A percentile compares a stretch with the other conserved stretches of the same genome.
These are phyloP conservation scores for Epinephelus malabaricus DNA, from an alignment of 2,797 vertebrate genomes.

Conservation along the genomic window DNA sequence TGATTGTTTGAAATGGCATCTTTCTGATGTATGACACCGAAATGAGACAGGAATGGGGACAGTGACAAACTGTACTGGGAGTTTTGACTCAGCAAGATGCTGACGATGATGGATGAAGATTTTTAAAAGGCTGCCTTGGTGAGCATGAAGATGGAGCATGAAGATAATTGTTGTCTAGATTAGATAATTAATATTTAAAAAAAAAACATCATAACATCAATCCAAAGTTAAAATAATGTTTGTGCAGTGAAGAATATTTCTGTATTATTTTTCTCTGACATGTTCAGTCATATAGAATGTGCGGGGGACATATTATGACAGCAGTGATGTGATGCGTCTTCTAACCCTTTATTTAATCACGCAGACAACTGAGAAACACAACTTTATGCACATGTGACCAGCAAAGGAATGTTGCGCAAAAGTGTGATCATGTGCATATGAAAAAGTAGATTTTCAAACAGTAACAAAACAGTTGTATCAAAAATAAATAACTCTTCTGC, in stretches of 20 bases:
- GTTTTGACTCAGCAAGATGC: conserved; percentile 42
- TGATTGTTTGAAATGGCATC: conserved; percentile 6
- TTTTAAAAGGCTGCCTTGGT: conserved; percentile 28
- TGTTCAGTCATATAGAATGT: not conserved
- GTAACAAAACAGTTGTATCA: not conserved
- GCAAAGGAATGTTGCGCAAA: too few species aligned
- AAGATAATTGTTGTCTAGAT: conserved; percentile 37
- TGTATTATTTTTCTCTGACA: not conserved
- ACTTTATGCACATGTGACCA: not conserved
- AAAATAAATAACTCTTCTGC: not conserved
- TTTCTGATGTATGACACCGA: not conserved
- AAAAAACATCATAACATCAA: conserved; percentile 9
- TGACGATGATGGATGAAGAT: conserved; percentile 53
- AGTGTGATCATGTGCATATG: not conserved
- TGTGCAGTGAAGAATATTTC: not conserved
- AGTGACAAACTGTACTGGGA: conserved; percentile 22
- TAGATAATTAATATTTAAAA: conserved; percentile 44
- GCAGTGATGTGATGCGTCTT: not conserved
- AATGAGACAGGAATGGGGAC: not conserved
- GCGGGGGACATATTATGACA: not conserved
- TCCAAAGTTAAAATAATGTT: conserved; percentile 7
- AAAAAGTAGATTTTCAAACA: not conserved
- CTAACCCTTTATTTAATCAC: not conserved
- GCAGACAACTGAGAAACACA: not conserved
- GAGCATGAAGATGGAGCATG: conserved; percentile 22